These are phyloP conservation scores for Palaemon carinicauda DNA, from an alignment of 1,140 invertebrate genomes.

Conservation along the genomic window DNA sequence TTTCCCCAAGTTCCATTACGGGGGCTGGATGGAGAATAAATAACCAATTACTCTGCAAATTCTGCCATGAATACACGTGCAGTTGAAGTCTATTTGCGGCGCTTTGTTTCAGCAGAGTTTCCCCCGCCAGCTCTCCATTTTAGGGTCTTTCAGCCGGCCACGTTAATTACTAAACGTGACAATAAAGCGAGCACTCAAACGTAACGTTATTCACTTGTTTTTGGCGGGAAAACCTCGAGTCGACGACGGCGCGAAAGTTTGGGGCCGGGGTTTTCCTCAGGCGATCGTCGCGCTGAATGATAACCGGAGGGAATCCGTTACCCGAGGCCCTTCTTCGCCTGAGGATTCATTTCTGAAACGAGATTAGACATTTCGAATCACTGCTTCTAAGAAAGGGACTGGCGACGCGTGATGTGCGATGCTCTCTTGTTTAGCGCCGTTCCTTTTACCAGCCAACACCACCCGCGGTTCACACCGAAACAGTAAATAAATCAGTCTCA, in stretches of 20 bases:
- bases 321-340: not conserved
- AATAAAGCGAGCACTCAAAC: conserved; percentile 22
- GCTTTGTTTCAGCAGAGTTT: not conserved
- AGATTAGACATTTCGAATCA: not conserved
- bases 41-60: conserved; percentile 24
- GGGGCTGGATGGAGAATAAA: not conserved
- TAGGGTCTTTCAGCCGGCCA: not conserved
- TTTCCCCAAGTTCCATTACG: not conserved
- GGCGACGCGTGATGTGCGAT: conserved; percentile 23
- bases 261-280: not conserved
- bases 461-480: not conserved
- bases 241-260: not conserved
- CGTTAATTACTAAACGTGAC: conserved; percentile 18
- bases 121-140: no score
- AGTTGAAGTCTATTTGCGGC: conserved; percentile 15
- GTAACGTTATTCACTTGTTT: conserved; percentile 31
- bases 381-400: not conserved
- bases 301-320: not conserved
- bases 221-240: not conserved
- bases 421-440: conserved; percentile 18
- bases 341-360: not conserved
- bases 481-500: not conserved
- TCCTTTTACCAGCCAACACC: not conserved
- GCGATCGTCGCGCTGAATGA: not conserved
- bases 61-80: conserved; percentile 14